Percentiles rank a stretch among this genome's conserved stretches.
Conservation (phyloP, 2,113 vertebrate species). For the Copsychus sechellarum region DNA sequence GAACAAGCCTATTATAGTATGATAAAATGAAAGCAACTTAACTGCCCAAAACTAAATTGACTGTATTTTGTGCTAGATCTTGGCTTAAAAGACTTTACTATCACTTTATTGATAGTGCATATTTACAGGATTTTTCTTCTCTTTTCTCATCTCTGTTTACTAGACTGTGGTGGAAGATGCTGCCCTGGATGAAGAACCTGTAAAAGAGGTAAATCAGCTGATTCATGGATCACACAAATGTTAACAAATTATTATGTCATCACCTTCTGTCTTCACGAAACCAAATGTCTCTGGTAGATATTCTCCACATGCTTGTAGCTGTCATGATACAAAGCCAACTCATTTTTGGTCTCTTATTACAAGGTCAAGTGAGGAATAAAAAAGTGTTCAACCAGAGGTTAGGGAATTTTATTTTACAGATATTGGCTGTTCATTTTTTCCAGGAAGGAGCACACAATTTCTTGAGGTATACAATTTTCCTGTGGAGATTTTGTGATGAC, state of each 20-base stretch:
- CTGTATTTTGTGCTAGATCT: background rate
- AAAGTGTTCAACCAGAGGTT: background rate
- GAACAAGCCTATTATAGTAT: background rate
- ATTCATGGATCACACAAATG: background rate
- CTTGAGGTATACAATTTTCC: background rate
- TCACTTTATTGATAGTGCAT: background rate
- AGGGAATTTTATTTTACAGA: background rate
- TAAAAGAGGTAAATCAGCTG: conserved; percentile 45
- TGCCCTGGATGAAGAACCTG: conserved; percentile 44
- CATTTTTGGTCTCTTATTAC: background rate
- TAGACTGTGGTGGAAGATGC: conserved; percentile 70
- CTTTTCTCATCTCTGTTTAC: background rate
- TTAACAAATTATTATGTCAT: background rate
- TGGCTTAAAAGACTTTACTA: background rate
- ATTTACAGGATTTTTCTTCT: background rate
- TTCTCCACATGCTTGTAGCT: background rate
- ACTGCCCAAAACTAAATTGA: background rate
- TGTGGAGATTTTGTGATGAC: background rate
- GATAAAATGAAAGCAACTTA: background rate
- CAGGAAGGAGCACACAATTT: background rate
- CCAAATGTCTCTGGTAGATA: background rate
- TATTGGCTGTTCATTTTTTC: background rate
- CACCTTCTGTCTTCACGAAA: background rate
- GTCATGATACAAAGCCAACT: background rate
- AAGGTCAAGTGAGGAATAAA: background rate